These are phyloP conservation scores for Thera obeliscata DNA, from an alignment of 2,888 invertebrate species.

Conservation along the genomic window DNA sequence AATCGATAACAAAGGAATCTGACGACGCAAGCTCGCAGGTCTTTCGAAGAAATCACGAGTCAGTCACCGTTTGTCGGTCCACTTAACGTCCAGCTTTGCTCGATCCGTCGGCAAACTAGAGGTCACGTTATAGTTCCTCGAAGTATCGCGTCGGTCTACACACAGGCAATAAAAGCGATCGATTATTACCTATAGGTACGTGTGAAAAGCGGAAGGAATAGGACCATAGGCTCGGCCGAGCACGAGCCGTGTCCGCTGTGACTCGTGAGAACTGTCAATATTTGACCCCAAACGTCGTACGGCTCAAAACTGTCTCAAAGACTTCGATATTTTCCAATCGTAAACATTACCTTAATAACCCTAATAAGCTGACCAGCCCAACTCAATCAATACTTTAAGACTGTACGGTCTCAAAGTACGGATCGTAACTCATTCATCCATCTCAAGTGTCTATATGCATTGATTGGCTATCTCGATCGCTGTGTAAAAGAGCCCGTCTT, in stretches of 20 bases:
- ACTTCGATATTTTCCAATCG: conserved; percentile 79
- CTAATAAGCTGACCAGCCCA: conserved; percentile 27
- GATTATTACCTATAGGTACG: conserved; percentile 80
- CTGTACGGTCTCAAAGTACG: too few relatives aligned
- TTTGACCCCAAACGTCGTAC: conserved; percentile 70
- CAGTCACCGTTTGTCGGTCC: conserved; percentile 63
- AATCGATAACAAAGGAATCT: conserved; percentile 50
- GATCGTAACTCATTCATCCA: conserved; percentile 54
- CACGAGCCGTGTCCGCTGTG: conserved; percentile 71
- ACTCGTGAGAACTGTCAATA: conserved; percentile 83
- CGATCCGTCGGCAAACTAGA: conserved; percentile 64
- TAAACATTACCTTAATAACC: conserved; percentile 69
- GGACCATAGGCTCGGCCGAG: conserved; percentile 57
- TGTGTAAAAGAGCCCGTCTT: conserved; percentile 74
- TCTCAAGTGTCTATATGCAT: conserved; percentile 60
- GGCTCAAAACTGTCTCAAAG: conserved; percentile 82
- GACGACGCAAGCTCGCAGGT: conserved; percentile 36
- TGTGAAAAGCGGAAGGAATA: conserved; percentile 83
- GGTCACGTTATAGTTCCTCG: conserved; percentile 73
- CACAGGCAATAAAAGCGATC: conserved; percentile 81
- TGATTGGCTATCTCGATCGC: conserved; percentile 74
- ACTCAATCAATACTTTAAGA: conserved; percentile 18
- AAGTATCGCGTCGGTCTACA: conserved; percentile 74
- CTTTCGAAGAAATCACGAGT: conserved; percentile 59
- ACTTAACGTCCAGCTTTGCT: conserved; percentile 67